These are phyloP conservation scores for Steromphala cineraria DNA, from an alignment of 2,888 invertebrate genomes.

Conservation along the genomic window DNA sequence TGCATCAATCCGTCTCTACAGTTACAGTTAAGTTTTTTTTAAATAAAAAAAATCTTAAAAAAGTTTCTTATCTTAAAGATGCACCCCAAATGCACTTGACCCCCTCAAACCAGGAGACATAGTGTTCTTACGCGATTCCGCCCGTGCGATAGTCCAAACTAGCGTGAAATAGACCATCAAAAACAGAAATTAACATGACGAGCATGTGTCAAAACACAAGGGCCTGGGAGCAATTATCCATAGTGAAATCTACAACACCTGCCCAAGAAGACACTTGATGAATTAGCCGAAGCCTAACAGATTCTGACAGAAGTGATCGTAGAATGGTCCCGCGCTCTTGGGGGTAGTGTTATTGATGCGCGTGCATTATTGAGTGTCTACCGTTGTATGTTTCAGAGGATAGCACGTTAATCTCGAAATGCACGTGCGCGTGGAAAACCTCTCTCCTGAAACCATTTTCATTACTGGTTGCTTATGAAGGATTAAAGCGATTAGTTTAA, in stretches of 20 bases:
- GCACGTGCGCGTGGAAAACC: slow-evolving; percentile 7
- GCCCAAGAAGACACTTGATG: slow-evolving; percentile 11
- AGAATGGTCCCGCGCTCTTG: neutral
- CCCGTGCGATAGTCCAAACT: neutral
- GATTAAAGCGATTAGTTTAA: neutral
- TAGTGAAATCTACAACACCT: slow-evolving; percentile 11
- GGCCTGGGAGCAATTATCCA: neutral
- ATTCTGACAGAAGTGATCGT: neutral
- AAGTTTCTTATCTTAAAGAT: no score
- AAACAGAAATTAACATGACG: slow-evolving; percentile 16
- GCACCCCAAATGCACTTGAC: no score
- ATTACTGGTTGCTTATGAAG: neutral
- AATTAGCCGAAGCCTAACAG: neutral
- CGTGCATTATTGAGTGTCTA: neutral
- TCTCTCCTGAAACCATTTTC: neutral
- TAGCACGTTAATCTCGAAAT: slow-evolving; percentile 11
- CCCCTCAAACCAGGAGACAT: no score
- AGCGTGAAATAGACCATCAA: slow-evolving; percentile 11
- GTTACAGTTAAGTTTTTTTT: no score
- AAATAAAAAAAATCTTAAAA: no score
- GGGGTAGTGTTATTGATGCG: neutral
- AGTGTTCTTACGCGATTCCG: neutral
- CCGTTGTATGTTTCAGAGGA: neutral
- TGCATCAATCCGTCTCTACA: no score
- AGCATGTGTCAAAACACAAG: slow-evolving; percentile 7